Percentiles rank a stretch among this genome's conserved stretches.
These are phyloP conservation scores for Mormyrops boulengeri DNA, from an alignment of 2,797 vertebrate genomes.

Conservation along the genomic window DNA sequence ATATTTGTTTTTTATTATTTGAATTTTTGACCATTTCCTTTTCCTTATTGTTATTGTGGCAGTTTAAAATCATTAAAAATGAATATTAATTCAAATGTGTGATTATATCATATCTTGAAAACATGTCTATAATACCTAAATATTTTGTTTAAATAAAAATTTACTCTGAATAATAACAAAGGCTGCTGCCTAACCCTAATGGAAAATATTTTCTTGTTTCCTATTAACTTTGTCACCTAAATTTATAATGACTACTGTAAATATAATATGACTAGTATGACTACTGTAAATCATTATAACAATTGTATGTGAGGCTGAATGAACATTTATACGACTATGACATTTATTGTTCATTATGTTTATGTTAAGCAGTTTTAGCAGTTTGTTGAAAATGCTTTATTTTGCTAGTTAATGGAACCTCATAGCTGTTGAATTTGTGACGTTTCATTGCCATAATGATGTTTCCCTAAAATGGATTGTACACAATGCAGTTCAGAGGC, in stretches of 20 bases:
- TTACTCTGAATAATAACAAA: background rate
- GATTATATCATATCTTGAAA: background rate
- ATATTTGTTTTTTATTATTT: background rate
- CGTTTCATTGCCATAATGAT: background rate
- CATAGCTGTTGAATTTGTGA: background rate
- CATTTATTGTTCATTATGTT: background rate
- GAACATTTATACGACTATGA: background rate
- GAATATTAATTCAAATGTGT: background rate
- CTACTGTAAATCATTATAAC: background rate
- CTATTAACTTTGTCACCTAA: background rate
- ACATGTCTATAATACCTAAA: background rate
- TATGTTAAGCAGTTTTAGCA: background rate
- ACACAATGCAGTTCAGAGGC: background rate
- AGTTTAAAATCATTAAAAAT: background rate
- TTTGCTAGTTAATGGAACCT: background rate
- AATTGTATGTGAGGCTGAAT: background rate
- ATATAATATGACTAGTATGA: background rate
- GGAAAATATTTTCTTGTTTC: background rate
- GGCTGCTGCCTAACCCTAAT: background rate
- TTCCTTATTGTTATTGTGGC: background rate
- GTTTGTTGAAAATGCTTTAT: background rate
- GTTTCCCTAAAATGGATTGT: background rate
- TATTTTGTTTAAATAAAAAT: background rate
- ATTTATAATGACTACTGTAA: background rate
- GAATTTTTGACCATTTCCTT: background rate